Percentiles rank a stretch among this genome's conserved stretches.
Evolutionary conservation across 1,140 invertebrate genomes (phyloP).

Genomic region (Drosophila cardini): DNA sequence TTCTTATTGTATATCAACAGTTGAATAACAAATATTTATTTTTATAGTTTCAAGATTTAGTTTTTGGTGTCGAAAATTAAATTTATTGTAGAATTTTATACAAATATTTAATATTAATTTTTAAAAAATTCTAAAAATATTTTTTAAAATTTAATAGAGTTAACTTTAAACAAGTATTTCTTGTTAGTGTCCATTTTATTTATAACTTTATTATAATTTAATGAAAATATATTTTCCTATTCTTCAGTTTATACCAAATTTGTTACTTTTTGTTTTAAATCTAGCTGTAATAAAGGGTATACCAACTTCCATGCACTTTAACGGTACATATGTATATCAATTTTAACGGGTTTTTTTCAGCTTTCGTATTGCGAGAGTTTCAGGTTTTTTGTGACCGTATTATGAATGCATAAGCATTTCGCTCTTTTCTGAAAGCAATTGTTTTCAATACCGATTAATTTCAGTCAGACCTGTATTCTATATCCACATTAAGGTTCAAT

Average conservation of each 20-base stretch:
- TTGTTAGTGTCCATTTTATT: too few species aligned
- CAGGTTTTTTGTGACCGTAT: slow-evolving; percentile 14
- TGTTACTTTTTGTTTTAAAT: too few species aligned
- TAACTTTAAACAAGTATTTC: too few species aligned
- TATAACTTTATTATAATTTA: too few species aligned
- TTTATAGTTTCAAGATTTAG: too few species aligned
- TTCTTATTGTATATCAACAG: too few species aligned
- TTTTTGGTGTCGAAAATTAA: too few species aligned
- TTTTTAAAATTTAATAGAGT: too few species aligned
- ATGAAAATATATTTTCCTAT: too few species aligned
- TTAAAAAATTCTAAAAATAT: too few species aligned
- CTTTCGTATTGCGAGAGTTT: slow-evolving; percentile 14
- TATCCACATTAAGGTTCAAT: slow-evolving; percentile 46
- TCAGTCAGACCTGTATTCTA: background rate
- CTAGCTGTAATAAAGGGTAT: slow-evolving; percentile 10
- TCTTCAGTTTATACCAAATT: too few species aligned
- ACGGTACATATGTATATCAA: background rate
- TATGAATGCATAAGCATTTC: slow-evolving; percentile 13
- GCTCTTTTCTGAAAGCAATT: slow-evolving; percentile 23
- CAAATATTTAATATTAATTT: background rate
- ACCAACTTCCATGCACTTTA: background rate
- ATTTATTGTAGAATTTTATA: background rate
- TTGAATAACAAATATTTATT: too few species aligned
- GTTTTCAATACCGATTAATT: slow-evolving; percentile 12
- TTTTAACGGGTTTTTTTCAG: background rate